phyloP scores from a whole-genome alignment of 2,113 vertebrate species.

The Eulacestoma nigropectus region DNA sequence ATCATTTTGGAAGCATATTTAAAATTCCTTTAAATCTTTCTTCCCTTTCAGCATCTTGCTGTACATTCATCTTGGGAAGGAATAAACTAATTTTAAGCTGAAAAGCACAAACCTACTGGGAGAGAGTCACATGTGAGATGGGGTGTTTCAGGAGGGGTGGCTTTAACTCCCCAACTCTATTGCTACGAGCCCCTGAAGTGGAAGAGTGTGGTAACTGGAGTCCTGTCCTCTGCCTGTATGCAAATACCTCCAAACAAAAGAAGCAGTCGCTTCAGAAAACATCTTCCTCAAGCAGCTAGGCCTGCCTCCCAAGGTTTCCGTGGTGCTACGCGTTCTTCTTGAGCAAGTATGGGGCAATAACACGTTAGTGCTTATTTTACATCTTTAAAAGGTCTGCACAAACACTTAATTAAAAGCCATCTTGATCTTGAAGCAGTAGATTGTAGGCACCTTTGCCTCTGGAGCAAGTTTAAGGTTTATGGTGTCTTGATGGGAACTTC shows the following conservation, averaged over 20 bases:
- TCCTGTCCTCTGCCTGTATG: background rate
- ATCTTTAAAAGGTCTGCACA: background rate
- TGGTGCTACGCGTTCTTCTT: background rate
- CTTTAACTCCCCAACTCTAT: background rate
- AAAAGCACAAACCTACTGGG: background rate
- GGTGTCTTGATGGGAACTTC: background rate
- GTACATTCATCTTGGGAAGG: background rate
- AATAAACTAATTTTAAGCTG: background rate
- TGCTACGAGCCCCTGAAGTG: background rate
- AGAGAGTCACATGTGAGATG: background rate
- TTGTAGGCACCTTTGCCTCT: background rate
- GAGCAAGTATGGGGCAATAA: constrained; percentile 16
- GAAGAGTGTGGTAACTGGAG: background rate
- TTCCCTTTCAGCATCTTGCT: background rate
- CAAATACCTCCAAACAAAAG: background rate
- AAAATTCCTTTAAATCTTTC: background rate
- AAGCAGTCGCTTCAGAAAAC: background rate
- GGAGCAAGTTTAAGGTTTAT: background rate
- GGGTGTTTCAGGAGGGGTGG: background rate
- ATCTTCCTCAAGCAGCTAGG: background rate
- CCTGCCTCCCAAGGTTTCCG: background rate
- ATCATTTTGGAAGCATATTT: background rate
- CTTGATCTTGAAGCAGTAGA: constrained; percentile 37
- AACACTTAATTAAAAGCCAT: constrained; percentile 35
- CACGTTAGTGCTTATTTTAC: background rate